phyloP scores from a whole-genome alignment of 1,140 invertebrate genomes.

The Drosophila burlai region DNA sequence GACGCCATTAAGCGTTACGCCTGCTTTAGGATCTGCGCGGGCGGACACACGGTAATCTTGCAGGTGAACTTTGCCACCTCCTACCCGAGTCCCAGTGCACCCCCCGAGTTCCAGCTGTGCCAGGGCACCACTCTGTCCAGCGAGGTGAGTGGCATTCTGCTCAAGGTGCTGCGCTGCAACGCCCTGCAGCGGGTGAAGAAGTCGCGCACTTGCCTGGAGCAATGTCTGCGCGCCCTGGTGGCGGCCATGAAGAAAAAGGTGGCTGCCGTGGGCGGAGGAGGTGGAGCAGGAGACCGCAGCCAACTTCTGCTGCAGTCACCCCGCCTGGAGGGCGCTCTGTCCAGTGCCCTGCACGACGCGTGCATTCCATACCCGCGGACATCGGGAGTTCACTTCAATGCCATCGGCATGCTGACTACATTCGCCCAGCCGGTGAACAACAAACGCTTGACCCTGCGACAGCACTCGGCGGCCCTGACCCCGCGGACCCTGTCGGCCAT shows the following conservation, averaged over 20 bases:
- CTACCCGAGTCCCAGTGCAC: conserved; percentile 86
- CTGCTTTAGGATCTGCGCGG: conserved; percentile 90
- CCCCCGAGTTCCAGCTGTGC: conserved; percentile 91
- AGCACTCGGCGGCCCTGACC: conserved; percentile 70
- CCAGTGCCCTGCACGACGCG: conserved; percentile 88
- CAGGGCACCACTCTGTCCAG: conserved; percentile 88
- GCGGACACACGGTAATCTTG: conserved; percentile 90
- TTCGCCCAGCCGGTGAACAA: conserved; percentile 93
- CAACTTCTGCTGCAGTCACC: conserved; percentile 82
- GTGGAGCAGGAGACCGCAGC: conserved; percentile 75
- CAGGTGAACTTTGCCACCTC: conserved; percentile 87
- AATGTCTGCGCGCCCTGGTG: conserved; percentile 91
- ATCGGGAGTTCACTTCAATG: conserved; percentile 96
- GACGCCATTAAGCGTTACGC: conserved; percentile 90
- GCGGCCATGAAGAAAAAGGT: conserved; percentile 88
- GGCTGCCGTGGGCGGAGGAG: conserved; percentile 37
- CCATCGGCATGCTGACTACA: conserved; percentile 92
- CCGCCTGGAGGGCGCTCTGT: conserved; percentile 77
- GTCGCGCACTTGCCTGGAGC: conserved; percentile 92
- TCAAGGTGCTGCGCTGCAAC: conserved; percentile 91
- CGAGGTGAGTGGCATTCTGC: conserved; percentile 87
- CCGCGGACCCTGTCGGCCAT: conserved; percentile 90
- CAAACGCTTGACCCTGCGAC: conserved; percentile 87
- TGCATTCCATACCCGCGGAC: conserved; percentile 97
- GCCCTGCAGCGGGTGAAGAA: conserved; percentile 91